These are phyloP conservation scores for Tachycineta bicolor DNA, from an alignment of 2,113 vertebrate genomes.

Conservation along the genomic window DNA sequence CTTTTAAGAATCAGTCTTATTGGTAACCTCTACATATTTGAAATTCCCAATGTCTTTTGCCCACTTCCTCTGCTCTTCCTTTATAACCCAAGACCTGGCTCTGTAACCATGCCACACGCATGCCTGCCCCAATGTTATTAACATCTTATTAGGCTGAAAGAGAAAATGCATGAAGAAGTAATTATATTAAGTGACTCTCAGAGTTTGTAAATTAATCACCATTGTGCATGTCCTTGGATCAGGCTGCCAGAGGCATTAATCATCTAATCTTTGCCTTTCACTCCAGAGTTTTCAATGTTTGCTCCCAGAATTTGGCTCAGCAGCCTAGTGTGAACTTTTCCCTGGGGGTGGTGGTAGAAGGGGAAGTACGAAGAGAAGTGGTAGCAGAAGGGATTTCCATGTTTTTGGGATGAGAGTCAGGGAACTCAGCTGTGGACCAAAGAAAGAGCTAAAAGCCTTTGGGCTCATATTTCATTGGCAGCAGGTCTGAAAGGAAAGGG, in stretches of 20 bases:
- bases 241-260: slow-evolving; percentile 67
- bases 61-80: not conserved
- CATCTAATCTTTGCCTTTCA: slow-evolving; percentile 67
- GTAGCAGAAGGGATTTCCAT: not conserved
- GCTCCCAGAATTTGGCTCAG: slow-evolving; percentile 17
- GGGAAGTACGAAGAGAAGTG: not conserved
- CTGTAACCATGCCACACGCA: slow-evolving; percentile 1
- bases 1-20: not conserved
- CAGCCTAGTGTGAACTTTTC: not conserved
- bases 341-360: not conserved
- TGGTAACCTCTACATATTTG: not conserved
- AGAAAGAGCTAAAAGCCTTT: not conserved
- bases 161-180: slow-evolving; percentile 69
- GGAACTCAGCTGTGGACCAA: not conserved
- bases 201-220: slow-evolving; percentile 72
- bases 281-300: slow-evolving; percentile 19
- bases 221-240: slow-evolving; percentile 64
- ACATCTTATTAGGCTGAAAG: slow-evolving; percentile 58
- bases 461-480: not conserved
- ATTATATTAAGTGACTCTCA: slow-evolving; percentile 67
- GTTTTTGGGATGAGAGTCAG: not conserved
- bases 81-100: not conserved
- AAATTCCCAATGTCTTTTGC: not conserved
- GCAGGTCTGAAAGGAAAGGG: not conserved
- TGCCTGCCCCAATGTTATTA: slow-evolving; percentile 46